A percentile compares a stretch with the other conserved stretches of the same genome.
These are phyloP conservation scores for Rhopalosiphum maidis DNA, from an alignment of 1,140 invertebrate genomes.

Conservation along the genomic window DNA sequence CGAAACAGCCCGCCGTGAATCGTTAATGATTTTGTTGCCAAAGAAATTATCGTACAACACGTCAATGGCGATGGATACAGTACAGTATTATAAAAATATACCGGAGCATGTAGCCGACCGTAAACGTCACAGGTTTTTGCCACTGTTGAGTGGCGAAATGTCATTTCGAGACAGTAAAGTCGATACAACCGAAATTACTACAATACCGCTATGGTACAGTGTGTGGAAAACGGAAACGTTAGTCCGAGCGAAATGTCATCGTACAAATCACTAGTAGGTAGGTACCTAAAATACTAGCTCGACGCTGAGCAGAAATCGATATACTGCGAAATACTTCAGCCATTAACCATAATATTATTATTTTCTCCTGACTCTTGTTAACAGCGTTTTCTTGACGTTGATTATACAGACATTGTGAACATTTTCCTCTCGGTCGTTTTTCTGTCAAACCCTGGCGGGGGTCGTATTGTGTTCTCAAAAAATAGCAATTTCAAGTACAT, in stretches of 20 bases:
- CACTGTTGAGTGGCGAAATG: background rate
- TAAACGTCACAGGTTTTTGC: background rate
- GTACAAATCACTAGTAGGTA: background rate
- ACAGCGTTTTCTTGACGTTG: background rate
- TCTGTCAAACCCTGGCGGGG: background rate
- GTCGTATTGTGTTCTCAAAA: background rate
- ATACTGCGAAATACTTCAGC: background rate
- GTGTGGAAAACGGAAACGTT: background rate
- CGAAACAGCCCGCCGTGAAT: too few species aligned
- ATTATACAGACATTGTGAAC: background rate
- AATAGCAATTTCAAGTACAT: background rate
- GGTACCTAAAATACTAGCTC: background rate
- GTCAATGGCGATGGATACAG: too few species aligned
- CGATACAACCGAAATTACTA: background rate
- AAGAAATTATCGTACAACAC: background rate
- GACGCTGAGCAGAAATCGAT: background rate
- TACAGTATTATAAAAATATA: too few species aligned
- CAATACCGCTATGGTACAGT: background rate
- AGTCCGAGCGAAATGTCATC: background rate
- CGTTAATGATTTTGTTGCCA: background rate
- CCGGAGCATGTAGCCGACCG: background rate
- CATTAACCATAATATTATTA: background rate
- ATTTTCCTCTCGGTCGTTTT: constrained; percentile 4
- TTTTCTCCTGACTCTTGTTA: background rate
- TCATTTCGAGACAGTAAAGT: background rate